phyloP scores from a whole-genome alignment of 1,140 invertebrate genomes.

The Carposina sasakii region DNA sequence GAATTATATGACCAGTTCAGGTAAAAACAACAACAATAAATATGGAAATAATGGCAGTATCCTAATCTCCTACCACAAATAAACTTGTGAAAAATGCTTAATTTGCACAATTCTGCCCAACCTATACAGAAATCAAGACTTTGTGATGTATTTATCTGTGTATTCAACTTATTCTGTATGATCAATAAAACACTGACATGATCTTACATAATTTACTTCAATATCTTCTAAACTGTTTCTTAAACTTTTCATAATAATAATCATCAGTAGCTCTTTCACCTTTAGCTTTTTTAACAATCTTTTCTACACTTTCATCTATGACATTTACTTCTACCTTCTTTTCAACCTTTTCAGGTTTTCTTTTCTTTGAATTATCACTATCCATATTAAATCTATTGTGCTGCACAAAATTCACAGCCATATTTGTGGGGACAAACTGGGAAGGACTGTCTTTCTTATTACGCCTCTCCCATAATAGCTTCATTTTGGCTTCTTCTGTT shows the following conservation, averaged over 20 bases:
- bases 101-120: too few relatives aligned
- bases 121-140: too few relatives aligned
- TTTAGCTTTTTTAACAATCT: conserved; percentile 79
- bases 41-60: too few relatives aligned
- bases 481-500: conserved; percentile 97
- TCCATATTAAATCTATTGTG: conserved; percentile 80
- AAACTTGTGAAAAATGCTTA: too few relatives aligned
- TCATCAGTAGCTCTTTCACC: conserved; percentile 96
- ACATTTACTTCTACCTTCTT: conserved; percentile 62
- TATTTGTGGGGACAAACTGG: conserved; percentile 97
- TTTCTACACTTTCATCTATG: conserved; percentile 71
- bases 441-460: conserved; percentile 96
- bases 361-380: conserved; percentile 67
- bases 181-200: too few relatives aligned
- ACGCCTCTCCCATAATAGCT: conserved; percentile 88
- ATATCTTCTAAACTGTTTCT: conserved; percentile 95
- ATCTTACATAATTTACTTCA: conserved; percentile 52
- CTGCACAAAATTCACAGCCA: conserved; percentile 98
- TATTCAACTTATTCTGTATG: too few relatives aligned
- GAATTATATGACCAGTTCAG: too few relatives aligned
- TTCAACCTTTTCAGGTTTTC: conserved; percentile 69
- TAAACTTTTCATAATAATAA: conserved; percentile 97
- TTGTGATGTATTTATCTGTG: too few relatives aligned
- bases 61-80: too few relatives aligned
- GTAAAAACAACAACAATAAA: too few relatives aligned